A percentile compares a stretch with the other conserved stretches of the same genome.
Conservation (phyloP, 1,140 invertebrate species). For the Coelopa frigida region DNA sequence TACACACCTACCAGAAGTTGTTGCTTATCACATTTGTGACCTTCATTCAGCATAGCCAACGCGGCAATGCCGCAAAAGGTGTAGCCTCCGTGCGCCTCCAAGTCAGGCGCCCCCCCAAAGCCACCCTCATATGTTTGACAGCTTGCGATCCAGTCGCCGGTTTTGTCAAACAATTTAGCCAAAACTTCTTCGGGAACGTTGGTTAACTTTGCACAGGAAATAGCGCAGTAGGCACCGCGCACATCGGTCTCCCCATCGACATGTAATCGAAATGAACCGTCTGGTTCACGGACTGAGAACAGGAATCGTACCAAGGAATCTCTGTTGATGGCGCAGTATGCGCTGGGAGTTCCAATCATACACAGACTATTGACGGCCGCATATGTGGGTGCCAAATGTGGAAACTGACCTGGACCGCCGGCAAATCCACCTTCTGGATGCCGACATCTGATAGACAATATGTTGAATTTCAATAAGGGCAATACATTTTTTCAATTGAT, state of each 20-base stretch:
- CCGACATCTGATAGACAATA: constrained; percentile 59
- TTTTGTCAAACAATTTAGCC: constrained; percentile 72
- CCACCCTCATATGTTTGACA: constrained; percentile 99
- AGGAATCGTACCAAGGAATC: constrained; percentile 69
- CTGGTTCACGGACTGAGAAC: constrained; percentile 63
- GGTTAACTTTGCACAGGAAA: constrained; percentile 80
- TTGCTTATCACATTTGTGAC: constrained; percentile 71
- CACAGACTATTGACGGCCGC: constrained; percentile 90
- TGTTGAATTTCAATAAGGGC: neutral
- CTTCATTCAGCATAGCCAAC: constrained; percentile 72
- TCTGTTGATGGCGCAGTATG: constrained; percentile 79
- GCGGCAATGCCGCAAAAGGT: constrained; percentile 93
- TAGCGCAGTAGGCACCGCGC: constrained; percentile 90
- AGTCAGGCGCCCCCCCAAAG: constrained; percentile 86
- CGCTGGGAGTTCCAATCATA: constrained; percentile 80
- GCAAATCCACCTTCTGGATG: constrained; percentile 81
- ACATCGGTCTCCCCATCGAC: constrained; percentile 93
- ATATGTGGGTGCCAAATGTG: constrained; percentile 95
- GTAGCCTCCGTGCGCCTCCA: constrained; percentile 98
- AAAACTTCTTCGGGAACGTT: constrained; percentile 59
- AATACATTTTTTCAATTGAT: neutral
- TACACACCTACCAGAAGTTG: constrained; percentile 59
- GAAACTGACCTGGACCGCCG: constrained; percentile 83
- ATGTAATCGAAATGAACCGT: constrained; percentile 90
- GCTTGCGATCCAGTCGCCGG: constrained; percentile 82